Percentiles rank a stretch among this genome's conserved stretches.
Evolutionary conservation across 2,888 invertebrate species (phyloP).

Genomic region (Bedellia somnulentella): DNA sequence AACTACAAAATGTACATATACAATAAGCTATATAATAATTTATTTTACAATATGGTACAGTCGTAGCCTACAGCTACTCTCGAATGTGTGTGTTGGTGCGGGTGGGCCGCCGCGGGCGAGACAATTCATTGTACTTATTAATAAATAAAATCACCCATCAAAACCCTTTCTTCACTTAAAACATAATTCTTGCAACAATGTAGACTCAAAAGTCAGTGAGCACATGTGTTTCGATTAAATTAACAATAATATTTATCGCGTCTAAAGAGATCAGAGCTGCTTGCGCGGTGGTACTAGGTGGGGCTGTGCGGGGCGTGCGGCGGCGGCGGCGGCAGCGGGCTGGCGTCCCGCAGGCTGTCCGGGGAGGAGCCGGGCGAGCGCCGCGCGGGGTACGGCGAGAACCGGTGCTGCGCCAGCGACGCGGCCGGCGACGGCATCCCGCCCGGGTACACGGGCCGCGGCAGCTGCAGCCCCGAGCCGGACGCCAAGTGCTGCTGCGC

Average conservation of each 20-base stretch:
- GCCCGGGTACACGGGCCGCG: constrained; percentile 51
- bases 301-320: constrained; percentile 42
- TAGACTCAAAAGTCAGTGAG: no score
- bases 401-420: constrained; percentile 58
- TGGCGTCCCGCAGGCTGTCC: constrained; percentile 60
- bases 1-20: constrained; percentile 27
- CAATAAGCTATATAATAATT: constrained; percentile 26
- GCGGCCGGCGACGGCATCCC: constrained; percentile 18
- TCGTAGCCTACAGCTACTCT: no score
- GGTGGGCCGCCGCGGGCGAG: no score
- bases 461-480: constrained; percentile 46
- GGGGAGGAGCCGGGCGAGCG: constrained; percentile 62
- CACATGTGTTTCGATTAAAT: no score
- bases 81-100: no score
- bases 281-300: constrained; percentile 37
- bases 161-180: no score
- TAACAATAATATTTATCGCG: no score
- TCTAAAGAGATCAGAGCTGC: no score
- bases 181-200: no score
- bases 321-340: constrained; percentile 35
- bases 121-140: no score
- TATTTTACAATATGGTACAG: constrained; percentile 41
- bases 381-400: constrained; percentile 61
- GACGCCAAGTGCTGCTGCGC: constrained; percentile 68
- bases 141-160: no score